Base-by-base conservation (phyloP, 2,888 invertebrate genomes). In the Corythucha ciliata region DNA sequence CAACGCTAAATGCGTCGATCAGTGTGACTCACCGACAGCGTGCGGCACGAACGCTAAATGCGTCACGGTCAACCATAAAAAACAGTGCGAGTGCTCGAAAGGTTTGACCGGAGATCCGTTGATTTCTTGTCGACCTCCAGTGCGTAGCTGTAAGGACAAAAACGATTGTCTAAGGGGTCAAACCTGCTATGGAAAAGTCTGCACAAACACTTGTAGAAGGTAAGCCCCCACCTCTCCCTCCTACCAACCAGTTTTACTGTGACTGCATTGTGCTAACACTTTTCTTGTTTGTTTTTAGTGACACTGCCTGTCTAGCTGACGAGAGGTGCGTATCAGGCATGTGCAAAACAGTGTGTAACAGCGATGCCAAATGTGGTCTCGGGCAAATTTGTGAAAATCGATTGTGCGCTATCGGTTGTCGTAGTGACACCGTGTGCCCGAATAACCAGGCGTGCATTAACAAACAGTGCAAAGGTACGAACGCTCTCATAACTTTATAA, bases 331-430 rank as follows among this genome's bases (percentile, higher is more conserved):
- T 89, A 58, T 75, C 79, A 49, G 88, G 87, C 37, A 77, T 82
- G 47, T 91, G 91, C 64, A 81, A 84, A 67, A 75, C 82, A 2
- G 80, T 91, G 25, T 92, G 91, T 65, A 91, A 89, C 65, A 86
- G 81, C 47, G 90, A 92, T 66, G 76, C 80, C 12, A 80, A 83
- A 54, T 92, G 91, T 64, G 78, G 77, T 18, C 72, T 76, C 12
- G 81, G 84, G 59, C 85, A 89, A 68, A 88, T 92, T 61, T 92
- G 92, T 64, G 84, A 86, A 67, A 86, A 84, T 62, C 76, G 89
- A 61, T 74, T 90, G 57, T 91, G 91, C 66, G 80, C 86, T 64
- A 77, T 81, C 62, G 92, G 92, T 39, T 92, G 92, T 65, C 77
- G 90, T 54, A 85, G 81, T 63, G 90, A 91, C 65, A 79, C 80